phyloP scores from a whole-genome alignment of 1,140 invertebrate species.

The Leptonema lineaticorne region DNA sequence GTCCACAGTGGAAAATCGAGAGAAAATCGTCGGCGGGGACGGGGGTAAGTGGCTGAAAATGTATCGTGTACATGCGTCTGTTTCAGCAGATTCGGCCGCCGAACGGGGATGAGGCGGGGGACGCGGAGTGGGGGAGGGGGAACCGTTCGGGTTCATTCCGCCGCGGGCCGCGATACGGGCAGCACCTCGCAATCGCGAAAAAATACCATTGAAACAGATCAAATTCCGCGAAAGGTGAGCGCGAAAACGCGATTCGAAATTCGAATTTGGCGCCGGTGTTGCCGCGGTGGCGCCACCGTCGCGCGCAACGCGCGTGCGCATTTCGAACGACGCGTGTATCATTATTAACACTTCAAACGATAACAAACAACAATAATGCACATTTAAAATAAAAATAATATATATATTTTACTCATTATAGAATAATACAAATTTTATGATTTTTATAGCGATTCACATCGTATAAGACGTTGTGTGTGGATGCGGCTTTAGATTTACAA shows the following conservation, averaged over 20 bases:
- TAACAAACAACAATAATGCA: too few species aligned
- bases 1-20: not conserved
- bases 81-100: too few species aligned
- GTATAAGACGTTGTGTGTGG: too few species aligned
- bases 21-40: not conserved
- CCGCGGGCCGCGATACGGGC: slow-evolving; percentile 35
- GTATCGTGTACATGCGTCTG: too few species aligned
- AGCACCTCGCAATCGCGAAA: slow-evolving; percentile 33
- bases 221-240: not conserved
- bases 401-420: too few species aligned
- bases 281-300: not conserved
- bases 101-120: not conserved
- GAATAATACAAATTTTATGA: too few species aligned
- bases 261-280: slow-evolving; percentile 12
- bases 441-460: too few species aligned
- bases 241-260: not conserved
- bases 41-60: not conserved
- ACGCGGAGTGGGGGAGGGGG: not conserved
- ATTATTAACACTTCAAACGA: too few species aligned
- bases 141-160: slow-evolving; percentile 27
- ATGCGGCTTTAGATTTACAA: too few species aligned
- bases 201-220: not conserved
- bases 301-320: not conserved
- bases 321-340: not conserved
- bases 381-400: too few species aligned